Evolutionary conservation across 1,140 invertebrate species (phyloP), one percentile per base, ranked within the genome.

Genomic region (Ridgeia piscesae): DNA sequence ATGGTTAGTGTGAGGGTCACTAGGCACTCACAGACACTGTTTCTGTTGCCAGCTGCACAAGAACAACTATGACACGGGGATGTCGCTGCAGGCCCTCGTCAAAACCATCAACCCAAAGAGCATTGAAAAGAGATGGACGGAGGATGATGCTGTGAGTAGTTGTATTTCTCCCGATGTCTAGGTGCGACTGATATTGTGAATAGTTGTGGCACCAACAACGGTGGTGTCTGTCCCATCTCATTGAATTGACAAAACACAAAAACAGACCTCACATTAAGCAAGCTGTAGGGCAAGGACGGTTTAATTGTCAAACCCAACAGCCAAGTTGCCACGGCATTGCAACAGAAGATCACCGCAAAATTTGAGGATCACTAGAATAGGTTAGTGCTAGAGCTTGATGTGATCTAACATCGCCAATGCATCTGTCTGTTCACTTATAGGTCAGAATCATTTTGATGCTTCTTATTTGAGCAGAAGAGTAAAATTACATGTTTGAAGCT

Each of bases 101-200:
- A 99, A 99, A 96, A 99, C 98, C 96, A 99, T 99, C 93, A 98
- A 99, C 93, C 98, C 98, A 1, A 98, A 99, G 97, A 98, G 98
- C 94, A 98, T 99, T 94, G 98, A 99, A 95, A 99, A 99, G 96
- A 99, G 99, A 96, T 99, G 99, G 99, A 97, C 98, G 93, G 99
- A 99, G 96, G 99, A 99, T 95, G 99, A 99, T 97, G 98, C 98
- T 94, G 97, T 98, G 96, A 96, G 97, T 96, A 90, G 48, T 33
- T 33, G 4, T 42, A 14, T 77, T 77, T 21, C 58, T 77, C 27
- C 11, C 42, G 42, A 6, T 11, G 4, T 11, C 4, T 4, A 11
- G 11, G 42, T 4, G 42, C 4, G 42, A 42, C 11, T 42, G 11
- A 42, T 42, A 42, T 42, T 42, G 58, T 77, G 11, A 4, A 77